Evolutionary conservation across 1,140 invertebrate species (phyloP), one percentile per base, ranked within the genome.

Genomic region (Procambarus clarkii): DNA sequence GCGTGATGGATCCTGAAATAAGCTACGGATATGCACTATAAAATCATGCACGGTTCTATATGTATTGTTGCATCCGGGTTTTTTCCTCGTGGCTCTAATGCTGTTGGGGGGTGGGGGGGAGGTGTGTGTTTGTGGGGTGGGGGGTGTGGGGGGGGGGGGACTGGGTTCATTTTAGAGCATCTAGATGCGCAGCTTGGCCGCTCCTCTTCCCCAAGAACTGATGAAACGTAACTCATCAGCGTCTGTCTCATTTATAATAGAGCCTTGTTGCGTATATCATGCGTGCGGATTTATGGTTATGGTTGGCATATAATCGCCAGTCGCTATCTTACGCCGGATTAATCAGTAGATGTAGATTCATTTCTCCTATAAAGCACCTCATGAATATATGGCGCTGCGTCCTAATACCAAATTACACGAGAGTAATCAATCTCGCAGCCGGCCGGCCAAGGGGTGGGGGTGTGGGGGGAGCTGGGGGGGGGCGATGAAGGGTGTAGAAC

Each of bases 181-280:
- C 79, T 83, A 83, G 76, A 83, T 83, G 87, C 79, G 80, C 87
- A 82, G 79, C 87, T 89, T 46, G 4, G 71, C 69, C 15, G 45
- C 87, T 60, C 45, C 58, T 89, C 87, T 76, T 13, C 79, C 87
- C 5, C 9, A 44, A 34, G 8, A 45, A 60, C 87, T 46, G 80
- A 76, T 81, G 60, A 83, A 71, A 89, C 79, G 46, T 83, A 50
- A 81, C 46, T 89, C 87, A 89, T 89, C 79, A 82, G 44, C 64
- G 54, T 44, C 69, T 89, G 87, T 89, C 87, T 89, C 87, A 89
- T 89, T 71, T 82, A 89, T 89, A 82, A 89, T 88, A 54, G 86
- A 88, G 60, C 79, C 87, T 89, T 89, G 87, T 89, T 82, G 87
- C 79, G 81, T 89, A 45, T 74, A 89, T 89, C 69, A 89, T 71